phyloP scores from a whole-genome alignment of 2,888 invertebrate genomes.

The Epistrophe eligans region DNA sequence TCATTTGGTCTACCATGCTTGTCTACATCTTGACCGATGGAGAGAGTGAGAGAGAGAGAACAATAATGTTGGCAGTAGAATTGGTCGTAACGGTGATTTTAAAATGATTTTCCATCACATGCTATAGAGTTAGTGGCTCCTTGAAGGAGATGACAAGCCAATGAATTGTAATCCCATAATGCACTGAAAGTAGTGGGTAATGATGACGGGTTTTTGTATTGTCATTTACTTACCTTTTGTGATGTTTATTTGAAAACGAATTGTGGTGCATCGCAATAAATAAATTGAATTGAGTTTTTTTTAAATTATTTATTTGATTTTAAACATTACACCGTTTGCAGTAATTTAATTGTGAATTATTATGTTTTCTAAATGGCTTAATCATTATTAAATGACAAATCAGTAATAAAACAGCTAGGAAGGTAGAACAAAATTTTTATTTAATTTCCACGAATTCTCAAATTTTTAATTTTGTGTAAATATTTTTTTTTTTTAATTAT shows the following conservation, averaged over 20 bases:
- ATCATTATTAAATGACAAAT: too few species aligned
- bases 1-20: conserved; percentile 39
- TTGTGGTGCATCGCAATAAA: neutral
- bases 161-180: conserved; percentile 40
- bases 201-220: conserved; percentile 9
- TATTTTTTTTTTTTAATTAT: too few species aligned
- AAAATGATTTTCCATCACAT: conserved; percentile 59
- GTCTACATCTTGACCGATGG: neutral
- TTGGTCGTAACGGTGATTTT: conserved; percentile 47
- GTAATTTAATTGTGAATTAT: too few species aligned
- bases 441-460: too few species aligned
- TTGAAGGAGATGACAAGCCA: conserved; percentile 1
- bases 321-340: too few species aligned
- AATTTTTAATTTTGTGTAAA: too few species aligned
- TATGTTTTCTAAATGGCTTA: too few species aligned
- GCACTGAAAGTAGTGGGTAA: conserved; percentile 5
- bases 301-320: too few species aligned
- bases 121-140: conserved; percentile 5
- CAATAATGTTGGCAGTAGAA: conserved; percentile 32
- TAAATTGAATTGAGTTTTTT: too few species aligned
- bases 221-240: neutral
- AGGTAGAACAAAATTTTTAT: too few species aligned
- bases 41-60: too few species aligned
- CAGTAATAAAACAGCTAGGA: too few species aligned
- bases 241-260: neutral